These are phyloP conservation scores for Siderastrea siderea DNA, from an alignment of 92 coral and sea anemone genomes.

Conservation along the genomic window DNA sequence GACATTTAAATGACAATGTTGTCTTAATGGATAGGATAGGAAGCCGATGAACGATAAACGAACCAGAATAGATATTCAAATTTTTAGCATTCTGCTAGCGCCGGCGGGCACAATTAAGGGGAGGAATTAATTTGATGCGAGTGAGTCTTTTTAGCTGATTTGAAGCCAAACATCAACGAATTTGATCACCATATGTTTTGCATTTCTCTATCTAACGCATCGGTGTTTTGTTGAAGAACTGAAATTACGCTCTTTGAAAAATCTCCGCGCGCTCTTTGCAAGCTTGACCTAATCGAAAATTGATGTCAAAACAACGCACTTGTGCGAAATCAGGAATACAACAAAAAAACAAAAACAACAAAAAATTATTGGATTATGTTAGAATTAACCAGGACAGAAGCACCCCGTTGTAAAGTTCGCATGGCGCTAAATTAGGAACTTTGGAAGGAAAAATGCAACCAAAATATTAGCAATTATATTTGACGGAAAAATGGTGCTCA, in stretches of 20 bases:
- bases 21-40: constrained; percentile 24
- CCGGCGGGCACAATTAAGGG: constrained; percentile 30
- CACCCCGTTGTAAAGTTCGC: background rate
- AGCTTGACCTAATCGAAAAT: background rate
- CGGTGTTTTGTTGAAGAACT: background rate
- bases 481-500: background rate
- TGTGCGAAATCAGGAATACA: background rate
- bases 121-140: constrained; percentile 8
- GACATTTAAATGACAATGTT: constrained; percentile 47
- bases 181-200: background rate
- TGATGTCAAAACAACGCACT: background rate
- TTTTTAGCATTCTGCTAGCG: constrained; percentile 17
- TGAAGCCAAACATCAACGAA: background rate
- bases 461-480: constrained; percentile 1
- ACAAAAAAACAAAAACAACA: constrained; percentile 2
- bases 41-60: constrained; percentile 28
- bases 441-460: background rate
- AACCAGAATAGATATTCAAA: constrained; percentile 37
- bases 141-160: background rate
- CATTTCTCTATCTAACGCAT: background rate
- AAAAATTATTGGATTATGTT: background rate
- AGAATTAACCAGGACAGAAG: background rate
- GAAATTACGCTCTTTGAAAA: background rate
- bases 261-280: background rate
- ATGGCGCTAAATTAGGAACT: background rate